A percentile compares a stretch with the other conserved stretches of the same genome.
Evolutionary conservation across 2,888 invertebrate genomes (phyloP).

Genomic region (Criorhina ranunculi): DNA sequence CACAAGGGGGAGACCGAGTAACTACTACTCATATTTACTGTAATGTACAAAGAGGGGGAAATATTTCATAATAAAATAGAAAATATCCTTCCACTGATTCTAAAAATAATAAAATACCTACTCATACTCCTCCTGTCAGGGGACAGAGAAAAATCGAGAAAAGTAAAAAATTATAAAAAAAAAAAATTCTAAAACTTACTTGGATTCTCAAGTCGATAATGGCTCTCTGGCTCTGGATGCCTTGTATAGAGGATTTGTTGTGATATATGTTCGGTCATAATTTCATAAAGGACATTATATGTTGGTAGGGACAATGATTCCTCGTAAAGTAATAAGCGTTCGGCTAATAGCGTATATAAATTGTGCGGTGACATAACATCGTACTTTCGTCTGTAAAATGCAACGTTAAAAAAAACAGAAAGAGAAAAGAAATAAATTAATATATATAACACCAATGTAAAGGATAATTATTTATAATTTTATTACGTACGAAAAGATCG

Average conservation of each 20-base stretch:
- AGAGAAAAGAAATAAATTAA: not conserved
- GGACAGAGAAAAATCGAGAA: constrained; percentile 14
- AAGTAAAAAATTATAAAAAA: not conserved
- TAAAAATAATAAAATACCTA: constrained; percentile 32
- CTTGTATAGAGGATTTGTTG: constrained; percentile 97
- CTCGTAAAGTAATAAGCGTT: constrained; percentile 94
- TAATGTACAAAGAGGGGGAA: constrained; percentile 85
- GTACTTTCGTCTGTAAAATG: constrained; percentile 93
- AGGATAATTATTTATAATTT: constrained; percentile 19
- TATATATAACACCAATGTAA: constrained; percentile 8
- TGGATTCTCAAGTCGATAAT: constrained; percentile 97
- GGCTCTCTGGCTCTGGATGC: constrained; percentile 97
- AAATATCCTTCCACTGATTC: constrained; percentile 50
- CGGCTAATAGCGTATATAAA: constrained; percentile 97
- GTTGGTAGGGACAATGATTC: constrained; percentile 96
- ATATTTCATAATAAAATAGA: constrained; percentile 63
- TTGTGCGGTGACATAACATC: constrained; percentile 99
- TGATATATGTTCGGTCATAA: constrained; percentile 98
- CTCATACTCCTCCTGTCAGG: not conserved
- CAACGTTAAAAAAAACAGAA: constrained; percentile 5
- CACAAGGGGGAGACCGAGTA: not conserved
- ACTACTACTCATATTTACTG: constrained; percentile 29
- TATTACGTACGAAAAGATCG: constrained; percentile 55
- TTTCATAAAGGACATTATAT: constrained; percentile 99
- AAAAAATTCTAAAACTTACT: constrained; percentile 87